These are phyloP conservation scores for Ectemnius continuus DNA, from an alignment of 2,888 invertebrate species.

Conservation along the genomic window DNA sequence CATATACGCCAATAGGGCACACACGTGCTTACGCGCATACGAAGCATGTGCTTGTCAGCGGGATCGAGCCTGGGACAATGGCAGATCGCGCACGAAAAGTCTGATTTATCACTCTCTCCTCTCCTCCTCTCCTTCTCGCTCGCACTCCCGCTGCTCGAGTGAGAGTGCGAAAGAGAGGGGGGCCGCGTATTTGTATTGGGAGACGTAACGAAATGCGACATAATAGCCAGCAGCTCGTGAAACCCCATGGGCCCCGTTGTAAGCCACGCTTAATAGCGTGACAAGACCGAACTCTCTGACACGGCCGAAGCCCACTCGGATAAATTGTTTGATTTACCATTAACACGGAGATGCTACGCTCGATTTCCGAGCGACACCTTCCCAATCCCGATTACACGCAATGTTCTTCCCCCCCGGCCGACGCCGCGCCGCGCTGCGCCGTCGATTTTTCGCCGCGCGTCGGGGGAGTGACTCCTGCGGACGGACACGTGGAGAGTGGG, in stretches of 20 bases:
- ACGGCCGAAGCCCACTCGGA: slow-evolving; percentile 43
- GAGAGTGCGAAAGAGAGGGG: no score
- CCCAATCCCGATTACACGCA: neutral
- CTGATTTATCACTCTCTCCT: slow-evolving; percentile 76
- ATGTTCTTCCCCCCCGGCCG: neutral
- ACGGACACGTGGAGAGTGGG: neutral
- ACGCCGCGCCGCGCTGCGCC: no score
- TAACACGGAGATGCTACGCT: slow-evolving; percentile 57
- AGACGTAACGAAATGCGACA: slow-evolving; percentile 76
- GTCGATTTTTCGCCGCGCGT: neutral
- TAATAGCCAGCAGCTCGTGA: slow-evolving; percentile 73
- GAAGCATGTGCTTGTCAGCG: slow-evolving; percentile 65
- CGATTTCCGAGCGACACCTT: slow-evolving; percentile 9
- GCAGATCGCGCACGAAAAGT: slow-evolving; percentile 72
- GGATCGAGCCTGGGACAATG: slow-evolving; percentile 72
- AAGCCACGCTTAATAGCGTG: slow-evolving; percentile 72
- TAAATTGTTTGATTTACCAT: slow-evolving; percentile 66
- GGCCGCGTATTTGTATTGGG: slow-evolving; percentile 74
- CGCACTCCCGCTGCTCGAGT: slow-evolving; percentile 31
- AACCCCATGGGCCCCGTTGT: slow-evolving; percentile 73
- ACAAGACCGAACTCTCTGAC: slow-evolving; percentile 70
- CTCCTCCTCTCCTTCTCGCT: no score
- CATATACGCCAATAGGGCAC: slow-evolving; percentile 17
- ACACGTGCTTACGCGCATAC: slow-evolving; percentile 48
- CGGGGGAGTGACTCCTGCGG: neutral